Evolutionary conservation across 2,797 vertebrate species (phyloP).

Genomic region (Ptychobarbus kaznakovi): DNA sequence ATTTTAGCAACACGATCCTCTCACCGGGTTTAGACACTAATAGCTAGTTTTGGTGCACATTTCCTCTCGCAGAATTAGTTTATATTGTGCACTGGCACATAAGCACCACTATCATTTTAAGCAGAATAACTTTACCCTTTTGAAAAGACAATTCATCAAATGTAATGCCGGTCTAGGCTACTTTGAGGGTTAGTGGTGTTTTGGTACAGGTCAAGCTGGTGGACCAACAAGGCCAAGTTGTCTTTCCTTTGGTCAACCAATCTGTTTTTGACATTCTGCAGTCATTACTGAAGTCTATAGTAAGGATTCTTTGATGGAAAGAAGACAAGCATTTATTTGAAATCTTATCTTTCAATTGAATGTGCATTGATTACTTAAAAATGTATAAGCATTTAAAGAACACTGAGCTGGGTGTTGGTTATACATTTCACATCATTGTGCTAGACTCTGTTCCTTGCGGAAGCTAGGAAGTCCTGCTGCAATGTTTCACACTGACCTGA

Average conservation of each 20-base stretch:
- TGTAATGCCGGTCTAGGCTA: background rate
- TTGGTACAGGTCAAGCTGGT: background rate
- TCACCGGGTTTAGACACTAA: slow-evolving; percentile 31
- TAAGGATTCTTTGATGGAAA: background rate
- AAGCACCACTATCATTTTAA: background rate
- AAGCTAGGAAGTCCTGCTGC: slow-evolving; percentile 51
- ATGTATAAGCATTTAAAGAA: background rate
- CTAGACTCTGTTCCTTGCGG: background rate
- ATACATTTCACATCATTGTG: slow-evolving; percentile 56
- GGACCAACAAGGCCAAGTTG: background rate
- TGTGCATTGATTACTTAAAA: background rate
- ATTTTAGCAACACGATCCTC: slow-evolving; percentile 28
- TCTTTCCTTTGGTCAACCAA: background rate
- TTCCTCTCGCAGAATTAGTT: slow-evolving; percentile 30
- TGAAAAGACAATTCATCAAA: background rate
- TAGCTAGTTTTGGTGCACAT: slow-evolving; percentile 32
- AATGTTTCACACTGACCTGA: slow-evolving; percentile 41
- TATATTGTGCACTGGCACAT: slow-evolving; percentile 24
- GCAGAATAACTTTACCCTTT: background rate
- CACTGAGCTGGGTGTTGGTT: slow-evolving; percentile 36
- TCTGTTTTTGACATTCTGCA: background rate
- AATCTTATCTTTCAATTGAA: background rate
- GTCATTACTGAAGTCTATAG: background rate
- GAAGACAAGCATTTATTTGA: background rate
- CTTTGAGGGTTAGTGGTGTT: background rate